A percentile compares a stretch with the other conserved stretches of the same genome.
Conservation (phyloP, 2,888 invertebrate species). For the Nycteola revayana region DNA sequence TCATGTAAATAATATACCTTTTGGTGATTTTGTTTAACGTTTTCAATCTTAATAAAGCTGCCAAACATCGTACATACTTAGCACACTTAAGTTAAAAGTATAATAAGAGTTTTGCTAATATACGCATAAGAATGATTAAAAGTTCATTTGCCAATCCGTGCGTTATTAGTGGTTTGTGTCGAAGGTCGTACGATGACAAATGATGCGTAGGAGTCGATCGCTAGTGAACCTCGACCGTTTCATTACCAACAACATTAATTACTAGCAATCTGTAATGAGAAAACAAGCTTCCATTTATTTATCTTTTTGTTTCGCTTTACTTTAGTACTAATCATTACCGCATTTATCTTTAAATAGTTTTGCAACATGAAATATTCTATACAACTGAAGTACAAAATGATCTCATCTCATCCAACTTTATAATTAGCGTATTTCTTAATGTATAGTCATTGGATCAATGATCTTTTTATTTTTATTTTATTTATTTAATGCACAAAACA, state of each 20-base stretch:
- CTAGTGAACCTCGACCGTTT: conserved; percentile 61
- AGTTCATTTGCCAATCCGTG: conserved; percentile 35
- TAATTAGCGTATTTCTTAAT: too few relatives aligned
- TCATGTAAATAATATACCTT: conserved; percentile 44
- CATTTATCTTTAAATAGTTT: too few relatives aligned
- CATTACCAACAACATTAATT: conserved; percentile 75
- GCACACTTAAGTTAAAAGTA: conserved; percentile 10
- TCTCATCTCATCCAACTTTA: too few relatives aligned
- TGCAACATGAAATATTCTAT: too few relatives aligned
- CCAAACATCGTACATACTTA: conserved; percentile 6
- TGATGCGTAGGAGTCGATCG: conserved; percentile 73
- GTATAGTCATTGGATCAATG: too few relatives aligned
- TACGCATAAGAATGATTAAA: conserved; percentile 38
- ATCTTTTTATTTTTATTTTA: too few relatives aligned
- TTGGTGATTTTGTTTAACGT: conserved; percentile 22
- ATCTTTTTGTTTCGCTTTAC: conserved; percentile 33
- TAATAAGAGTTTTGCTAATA: conserved; percentile 22
- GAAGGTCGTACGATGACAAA: conserved; percentile 70
- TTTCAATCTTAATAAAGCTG: conserved; percentile 18
- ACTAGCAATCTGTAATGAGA: conserved; percentile 67
- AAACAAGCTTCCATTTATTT: conserved; percentile 48
- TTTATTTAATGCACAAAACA: too few relatives aligned
- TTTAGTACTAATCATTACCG: conserved; percentile 2
- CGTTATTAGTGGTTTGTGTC: conserved; percentile 62
- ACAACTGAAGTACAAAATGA: too few relatives aligned